These are phyloP conservation scores for Dolichomitus sp. DNA, from an alignment of 2,888 invertebrate genomes.

Conservation along the genomic window DNA sequence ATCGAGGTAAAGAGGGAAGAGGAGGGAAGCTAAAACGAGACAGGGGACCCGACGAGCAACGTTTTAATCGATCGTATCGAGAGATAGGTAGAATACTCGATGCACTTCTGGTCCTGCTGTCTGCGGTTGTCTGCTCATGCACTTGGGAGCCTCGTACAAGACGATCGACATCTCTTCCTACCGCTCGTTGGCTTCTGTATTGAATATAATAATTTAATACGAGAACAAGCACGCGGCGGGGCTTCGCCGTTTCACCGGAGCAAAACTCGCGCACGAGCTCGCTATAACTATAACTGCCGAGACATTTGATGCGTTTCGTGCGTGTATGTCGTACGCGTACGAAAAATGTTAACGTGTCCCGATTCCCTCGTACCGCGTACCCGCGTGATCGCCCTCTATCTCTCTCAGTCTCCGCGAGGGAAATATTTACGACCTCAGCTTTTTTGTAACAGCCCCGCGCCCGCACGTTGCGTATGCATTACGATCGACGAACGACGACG, in stretches of 20 bases:
- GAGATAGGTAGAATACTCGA: conserved; percentile 41
- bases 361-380: conserved; percentile 31
- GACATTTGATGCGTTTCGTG: conserved; percentile 54
- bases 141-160: conserved; percentile 16
- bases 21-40: conserved; percentile 7
- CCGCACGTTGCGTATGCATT: conserved; percentile 42
- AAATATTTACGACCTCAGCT: conserved; percentile 64
- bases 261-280: conserved; percentile 26
- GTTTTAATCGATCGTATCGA: conserved; percentile 56
- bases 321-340: conserved; percentile 48
- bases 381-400: not conserved
- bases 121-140: conserved; percentile 19
- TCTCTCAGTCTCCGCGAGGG: conserved; percentile 23
- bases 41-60: conserved; percentile 33
- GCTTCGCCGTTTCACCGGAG: not conserved
- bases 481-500: conserved; percentile 33
- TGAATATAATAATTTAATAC: conserved; percentile 55
- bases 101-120: conserved; percentile 42
- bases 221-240: conserved; percentile 29
- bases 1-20: not conserved
- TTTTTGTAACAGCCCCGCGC: conserved; percentile 46
- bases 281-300: conserved; percentile 25
- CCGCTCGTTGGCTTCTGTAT: conserved; percentile 40
- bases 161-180: conserved; percentile 39
- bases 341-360: conserved; percentile 61